Evolutionary conservation across 2,797 vertebrate species (phyloP).

Genomic region (Melanogrammus aeglefinus): DNA sequence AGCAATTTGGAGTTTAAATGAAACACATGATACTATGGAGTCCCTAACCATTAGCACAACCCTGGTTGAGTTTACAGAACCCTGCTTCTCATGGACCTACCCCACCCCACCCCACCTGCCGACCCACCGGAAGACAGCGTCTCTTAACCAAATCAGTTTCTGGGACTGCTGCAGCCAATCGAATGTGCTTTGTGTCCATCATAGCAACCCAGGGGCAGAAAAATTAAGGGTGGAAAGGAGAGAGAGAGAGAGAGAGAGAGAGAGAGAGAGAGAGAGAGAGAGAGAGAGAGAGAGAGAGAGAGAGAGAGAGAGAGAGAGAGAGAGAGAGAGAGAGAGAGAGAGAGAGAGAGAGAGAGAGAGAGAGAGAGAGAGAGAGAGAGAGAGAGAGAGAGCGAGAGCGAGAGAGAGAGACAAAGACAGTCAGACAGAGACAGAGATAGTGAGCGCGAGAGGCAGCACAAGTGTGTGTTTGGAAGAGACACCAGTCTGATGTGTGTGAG

Average conservation of each 20-base stretch:
- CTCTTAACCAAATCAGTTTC: background rate
- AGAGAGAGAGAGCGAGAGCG: constrained; percentile 13
- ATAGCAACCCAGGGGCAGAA: constrained; percentile 17
- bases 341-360: constrained; percentile 9
- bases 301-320: constrained; percentile 17
- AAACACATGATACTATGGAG: background rate
- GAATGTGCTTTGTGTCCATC: constrained; percentile 51
- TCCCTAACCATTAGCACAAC: background rate
- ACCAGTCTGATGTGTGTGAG: constrained; percentile 42
- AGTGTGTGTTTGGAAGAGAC: constrained; percentile 21
- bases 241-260: background rate
- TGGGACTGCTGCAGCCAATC: background rate
- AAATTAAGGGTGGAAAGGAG: background rate
- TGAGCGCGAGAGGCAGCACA: background rate
- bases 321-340: constrained; percentile 3
- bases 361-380: background rate
- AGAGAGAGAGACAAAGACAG: background rate
- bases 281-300: constrained; percentile 5
- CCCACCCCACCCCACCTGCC: background rate
- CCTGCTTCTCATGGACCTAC: background rate
- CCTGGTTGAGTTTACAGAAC: background rate
- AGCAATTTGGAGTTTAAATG: background rate
- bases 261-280: constrained; percentile 1
- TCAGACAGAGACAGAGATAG: constrained; percentile 9
- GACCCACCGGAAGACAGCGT: background rate